Percentiles rank a stretch among this genome's conserved stretches.
phyloP scores from a whole-genome alignment of 2,888 invertebrate genomes.

The Oeneis ivallda region DNA sequence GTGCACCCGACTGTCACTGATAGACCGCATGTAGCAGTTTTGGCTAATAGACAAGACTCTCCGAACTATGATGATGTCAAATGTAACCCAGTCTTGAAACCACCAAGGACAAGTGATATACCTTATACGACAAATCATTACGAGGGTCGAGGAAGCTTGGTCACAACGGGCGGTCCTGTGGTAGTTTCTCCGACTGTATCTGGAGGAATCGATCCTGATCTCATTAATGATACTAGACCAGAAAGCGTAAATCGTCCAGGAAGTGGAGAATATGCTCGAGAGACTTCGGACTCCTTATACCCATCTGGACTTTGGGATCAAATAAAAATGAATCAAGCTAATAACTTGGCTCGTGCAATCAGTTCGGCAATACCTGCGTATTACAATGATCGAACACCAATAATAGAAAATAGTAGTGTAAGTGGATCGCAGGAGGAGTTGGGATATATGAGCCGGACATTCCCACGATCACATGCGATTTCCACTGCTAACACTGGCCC shows the following conservation, averaged over 20 bases:
- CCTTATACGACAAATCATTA: slow-evolving; percentile 86
- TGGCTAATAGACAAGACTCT: slow-evolving; percentile 78
- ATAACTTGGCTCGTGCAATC: slow-evolving; percentile 81
- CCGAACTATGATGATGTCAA: slow-evolving; percentile 66
- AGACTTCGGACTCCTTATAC: slow-evolving; percentile 88
- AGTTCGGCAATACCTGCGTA: slow-evolving; percentile 81
- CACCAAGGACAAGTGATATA: slow-evolving; percentile 85
- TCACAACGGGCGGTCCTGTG: slow-evolving; percentile 83
- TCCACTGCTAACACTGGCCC: slow-evolving; percentile 66
- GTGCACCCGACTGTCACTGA: slow-evolving; percentile 74
- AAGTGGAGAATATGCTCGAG: slow-evolving; percentile 90
- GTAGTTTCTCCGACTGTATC: slow-evolving; percentile 89
- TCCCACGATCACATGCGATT: slow-evolving; percentile 79
- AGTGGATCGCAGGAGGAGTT: slow-evolving; percentile 83
- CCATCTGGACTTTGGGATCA: slow-evolving; percentile 91
- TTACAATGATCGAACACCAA: slow-evolving; percentile 89
- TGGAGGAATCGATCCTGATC: slow-evolving; percentile 90
- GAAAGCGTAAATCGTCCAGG: slow-evolving; percentile 82
- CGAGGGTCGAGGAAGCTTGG: slow-evolving; percentile 85
- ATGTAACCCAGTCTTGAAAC: slow-evolving; percentile 87
- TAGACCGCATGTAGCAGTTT: slow-evolving; percentile 80
- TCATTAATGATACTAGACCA: slow-evolving; percentile 91
- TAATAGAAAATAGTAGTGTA: slow-evolving; percentile 84
- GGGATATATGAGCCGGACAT: slow-evolving; percentile 83
- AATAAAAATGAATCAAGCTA: slow-evolving; percentile 74